These are phyloP conservation scores for Microcebus jonahi DNA, from an alignment of 2,113 vertebrate species.

Conservation along the genomic window DNA sequence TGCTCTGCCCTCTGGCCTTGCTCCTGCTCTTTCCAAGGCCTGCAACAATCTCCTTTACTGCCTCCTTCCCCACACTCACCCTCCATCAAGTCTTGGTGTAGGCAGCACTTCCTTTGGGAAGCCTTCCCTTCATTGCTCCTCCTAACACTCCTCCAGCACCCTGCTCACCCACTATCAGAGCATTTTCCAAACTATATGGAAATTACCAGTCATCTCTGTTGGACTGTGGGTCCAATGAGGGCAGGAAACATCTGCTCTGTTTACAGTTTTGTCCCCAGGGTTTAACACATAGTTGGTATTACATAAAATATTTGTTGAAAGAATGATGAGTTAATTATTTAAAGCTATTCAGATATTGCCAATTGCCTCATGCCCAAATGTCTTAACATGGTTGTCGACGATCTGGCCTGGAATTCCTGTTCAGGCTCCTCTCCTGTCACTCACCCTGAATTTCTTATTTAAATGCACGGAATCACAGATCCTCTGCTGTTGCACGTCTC, in stretches of 20 bases:
- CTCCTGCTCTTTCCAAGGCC: background rate
- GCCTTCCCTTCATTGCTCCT: background rate
- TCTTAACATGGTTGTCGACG: background rate
- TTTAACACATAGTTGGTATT: slow-evolving; percentile 43
- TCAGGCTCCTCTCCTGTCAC: background rate
- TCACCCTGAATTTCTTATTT: slow-evolving; percentile 21
- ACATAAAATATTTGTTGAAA: slow-evolving; percentile 61
- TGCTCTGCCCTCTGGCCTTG: background rate
- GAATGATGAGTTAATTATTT: slow-evolving; percentile 52
- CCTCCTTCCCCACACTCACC: background rate
- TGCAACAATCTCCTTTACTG: background rate
- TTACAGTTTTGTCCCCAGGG: slow-evolving; percentile 52
- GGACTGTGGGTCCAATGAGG: background rate
- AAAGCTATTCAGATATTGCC: slow-evolving; percentile 13
- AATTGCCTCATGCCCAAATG: slow-evolving; percentile 20
- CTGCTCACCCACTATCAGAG: background rate
- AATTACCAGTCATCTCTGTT: slow-evolving; percentile 27
- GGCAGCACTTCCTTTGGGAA: background rate
- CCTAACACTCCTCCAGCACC: background rate
- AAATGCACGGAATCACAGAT: background rate
- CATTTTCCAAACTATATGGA: background rate
- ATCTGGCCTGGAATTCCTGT: background rate
- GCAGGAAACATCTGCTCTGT: slow-evolving; percentile 49
- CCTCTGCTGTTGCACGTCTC: background rate
- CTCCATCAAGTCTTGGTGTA: background rate